These are phyloP conservation scores for Drosophila tsacasi DNA, from an alignment of 1,140 invertebrate genomes.

Conservation along the genomic window DNA sequence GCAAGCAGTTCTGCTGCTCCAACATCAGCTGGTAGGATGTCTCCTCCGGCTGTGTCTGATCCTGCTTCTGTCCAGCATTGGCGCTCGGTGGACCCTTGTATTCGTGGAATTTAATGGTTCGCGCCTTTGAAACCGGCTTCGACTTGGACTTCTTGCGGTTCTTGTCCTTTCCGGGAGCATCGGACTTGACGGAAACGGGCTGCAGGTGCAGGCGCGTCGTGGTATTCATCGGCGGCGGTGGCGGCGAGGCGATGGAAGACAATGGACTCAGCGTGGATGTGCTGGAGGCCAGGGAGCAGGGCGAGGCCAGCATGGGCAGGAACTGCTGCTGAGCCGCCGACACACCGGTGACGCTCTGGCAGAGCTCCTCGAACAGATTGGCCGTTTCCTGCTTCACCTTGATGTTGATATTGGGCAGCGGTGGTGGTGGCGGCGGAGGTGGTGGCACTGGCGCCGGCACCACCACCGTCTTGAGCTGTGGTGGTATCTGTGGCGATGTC, in stretches of 20 bases:
- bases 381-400: constrained; percentile 81
- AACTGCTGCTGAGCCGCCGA: constrained; percentile 72
- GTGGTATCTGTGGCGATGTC: constrained; percentile 72
- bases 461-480: constrained; percentile 38
- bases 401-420: constrained; percentile 73
- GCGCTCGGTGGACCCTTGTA: constrained; percentile 98
- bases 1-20: constrained; percentile 94
- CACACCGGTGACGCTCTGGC: constrained; percentile 87
- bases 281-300: constrained; percentile 86
- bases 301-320: constrained; percentile 87
- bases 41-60: constrained; percentile 85
- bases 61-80: constrained; percentile 88
- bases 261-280: constrained; percentile 90
- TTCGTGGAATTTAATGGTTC: constrained; percentile 98
- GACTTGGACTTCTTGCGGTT: constrained; percentile 96
- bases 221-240: constrained; percentile 86
- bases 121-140: constrained; percentile 92
- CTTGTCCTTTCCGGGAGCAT: constrained; percentile 92
- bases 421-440: constrained; percentile 85
- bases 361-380: constrained; percentile 88
- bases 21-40: constrained; percentile 96
- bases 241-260: constrained; percentile 87
- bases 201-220: constrained; percentile 68
- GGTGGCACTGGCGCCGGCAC: constrained; percentile 65
- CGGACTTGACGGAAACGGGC: constrained; percentile 86